Evolutionary conservation across 2,113 vertebrate species (phyloP).

Genomic region (Lepus americanus): DNA sequence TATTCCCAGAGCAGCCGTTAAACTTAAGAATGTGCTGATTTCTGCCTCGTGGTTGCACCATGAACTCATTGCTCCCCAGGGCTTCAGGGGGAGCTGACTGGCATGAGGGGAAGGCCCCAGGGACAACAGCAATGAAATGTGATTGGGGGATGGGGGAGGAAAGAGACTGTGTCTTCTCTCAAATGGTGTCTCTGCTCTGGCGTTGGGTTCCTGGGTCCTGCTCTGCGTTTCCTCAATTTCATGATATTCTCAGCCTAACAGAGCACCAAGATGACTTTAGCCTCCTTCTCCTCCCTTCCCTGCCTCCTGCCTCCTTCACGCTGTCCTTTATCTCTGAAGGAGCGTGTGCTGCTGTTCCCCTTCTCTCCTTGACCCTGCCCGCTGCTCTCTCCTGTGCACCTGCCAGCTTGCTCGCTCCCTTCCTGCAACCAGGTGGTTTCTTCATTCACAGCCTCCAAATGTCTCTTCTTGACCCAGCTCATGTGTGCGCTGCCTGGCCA

Average conservation of each 20-base stretch:
- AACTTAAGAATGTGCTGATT: background rate
- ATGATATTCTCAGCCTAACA: background rate
- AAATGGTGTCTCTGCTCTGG: background rate
- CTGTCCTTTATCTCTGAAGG: background rate
- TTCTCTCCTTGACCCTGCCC: background rate
- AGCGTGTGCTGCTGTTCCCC: background rate
- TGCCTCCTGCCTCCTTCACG: background rate
- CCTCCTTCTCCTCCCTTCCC: background rate
- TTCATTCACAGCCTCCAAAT: background rate
- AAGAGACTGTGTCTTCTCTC: background rate
- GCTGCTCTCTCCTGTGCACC: background rate
- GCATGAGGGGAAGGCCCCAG: background rate
- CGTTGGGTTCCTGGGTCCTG: background rate
- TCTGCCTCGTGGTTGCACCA: background rate
- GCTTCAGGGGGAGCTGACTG: background rate
- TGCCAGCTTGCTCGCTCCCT: background rate
- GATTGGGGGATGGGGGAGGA: background rate
- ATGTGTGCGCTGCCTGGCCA: background rate
- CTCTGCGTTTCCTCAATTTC: rapidly evolving
- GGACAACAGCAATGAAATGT: background rate
- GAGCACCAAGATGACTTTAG: background rate
- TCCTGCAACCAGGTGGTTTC: background rate
- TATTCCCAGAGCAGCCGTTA: background rate
- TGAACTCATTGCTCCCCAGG: background rate
- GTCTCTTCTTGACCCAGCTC: background rate